Evolutionary conservation across 1,140 invertebrate genomes (phyloP), one percentile per base, ranked within the genome.

Genomic region (Phocides pigmalion): DNA sequence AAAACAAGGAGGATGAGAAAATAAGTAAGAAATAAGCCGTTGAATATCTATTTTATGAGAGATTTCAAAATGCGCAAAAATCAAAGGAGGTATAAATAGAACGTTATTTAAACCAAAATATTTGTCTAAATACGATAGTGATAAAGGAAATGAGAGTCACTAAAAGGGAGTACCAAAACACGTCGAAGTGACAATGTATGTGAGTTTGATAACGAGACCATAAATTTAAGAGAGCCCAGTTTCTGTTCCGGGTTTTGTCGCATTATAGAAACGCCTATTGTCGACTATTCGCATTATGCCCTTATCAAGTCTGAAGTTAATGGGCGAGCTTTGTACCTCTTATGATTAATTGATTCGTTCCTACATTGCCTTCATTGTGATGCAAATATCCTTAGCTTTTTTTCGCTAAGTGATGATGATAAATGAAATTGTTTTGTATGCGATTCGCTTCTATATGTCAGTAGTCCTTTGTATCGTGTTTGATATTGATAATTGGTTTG

Each of bases 231-330:
- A 70, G 66, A 63, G 59, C 66, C 50, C 59, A 61, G 44, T 53
- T 66, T 64, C 37, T 68, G 70, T 73, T 73, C 69, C 67, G 79
- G 74, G 63, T 76, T 58, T 58, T 76, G 79, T 79, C 75, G 78
- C 74, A 78, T 58, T 58, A 58, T 77, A 74, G 79, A 73, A 76
- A 61, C 70, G 74, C 35, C 75, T 71, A 74, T 83, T 85, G 81
- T 82, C 72, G 73, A 72, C 69, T 69, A 74, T 79, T 79, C 78
- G 76, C 74, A 84, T 84, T 84, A 84, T 81, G 79, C 82, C 80
- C 81, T 87, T 86, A 87, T 89, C 84, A 87, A 89, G 77, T 82
- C 70, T 70, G 72, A 81, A 87, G 82, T 81, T 89, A 87, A 89
- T 84, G 84, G 84, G 77, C 77, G 59, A 81, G 81, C 84, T 78